phyloP scores from a whole-genome alignment of 1,140 invertebrate species.

The Trissolcus basalis region DNA sequence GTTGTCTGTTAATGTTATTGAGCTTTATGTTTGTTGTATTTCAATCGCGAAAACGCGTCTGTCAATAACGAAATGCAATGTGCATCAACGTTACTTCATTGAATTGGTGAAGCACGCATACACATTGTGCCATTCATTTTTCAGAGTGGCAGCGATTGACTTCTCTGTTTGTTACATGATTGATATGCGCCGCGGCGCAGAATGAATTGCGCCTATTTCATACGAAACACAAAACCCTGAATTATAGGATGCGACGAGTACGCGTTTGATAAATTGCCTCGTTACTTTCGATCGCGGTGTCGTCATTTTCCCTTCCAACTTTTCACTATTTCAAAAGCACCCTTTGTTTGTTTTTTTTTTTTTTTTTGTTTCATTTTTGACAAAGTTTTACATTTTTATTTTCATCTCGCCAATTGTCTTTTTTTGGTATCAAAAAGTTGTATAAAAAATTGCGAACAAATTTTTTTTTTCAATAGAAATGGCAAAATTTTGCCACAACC shows the following conservation, averaged over 20 bases:
- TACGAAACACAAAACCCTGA: slow-evolving; percentile 58
- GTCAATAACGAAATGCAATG: slow-evolving; percentile 56
- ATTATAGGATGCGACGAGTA: slow-evolving; percentile 49
- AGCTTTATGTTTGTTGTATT: slow-evolving; percentile 29
- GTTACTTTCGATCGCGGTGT: slow-evolving; percentile 52
- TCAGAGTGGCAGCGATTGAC: slow-evolving; percentile 58
- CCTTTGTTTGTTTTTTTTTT: slow-evolving; percentile 24
- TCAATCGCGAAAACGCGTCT: slow-evolving; percentile 46
- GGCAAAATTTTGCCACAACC: not conserved
- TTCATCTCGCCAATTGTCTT: too few species aligned
- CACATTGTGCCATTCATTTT: slow-evolving; percentile 55
- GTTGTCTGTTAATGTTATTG: slow-evolving; percentile 10
- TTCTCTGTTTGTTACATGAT: slow-evolving; percentile 58
- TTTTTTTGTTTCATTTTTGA: slow-evolving; percentile 22
- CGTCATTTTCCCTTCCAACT: slow-evolving; percentile 30
- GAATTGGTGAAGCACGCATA: slow-evolving; percentile 57
- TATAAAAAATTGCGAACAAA: too few species aligned
- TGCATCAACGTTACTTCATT: slow-evolving; percentile 56
- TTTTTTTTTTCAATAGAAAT: not conserved
- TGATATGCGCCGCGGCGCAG: slow-evolving; percentile 53
- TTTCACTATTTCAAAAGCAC: not conserved
- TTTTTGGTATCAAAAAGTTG: too few species aligned
- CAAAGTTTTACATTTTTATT: not conserved
- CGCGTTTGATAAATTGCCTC: slow-evolving; percentile 54
- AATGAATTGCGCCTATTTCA: slow-evolving; percentile 58